Evolutionary conservation across 2,888 invertebrate species (phyloP).

Genomic region (Harmothoe impar): DNA sequence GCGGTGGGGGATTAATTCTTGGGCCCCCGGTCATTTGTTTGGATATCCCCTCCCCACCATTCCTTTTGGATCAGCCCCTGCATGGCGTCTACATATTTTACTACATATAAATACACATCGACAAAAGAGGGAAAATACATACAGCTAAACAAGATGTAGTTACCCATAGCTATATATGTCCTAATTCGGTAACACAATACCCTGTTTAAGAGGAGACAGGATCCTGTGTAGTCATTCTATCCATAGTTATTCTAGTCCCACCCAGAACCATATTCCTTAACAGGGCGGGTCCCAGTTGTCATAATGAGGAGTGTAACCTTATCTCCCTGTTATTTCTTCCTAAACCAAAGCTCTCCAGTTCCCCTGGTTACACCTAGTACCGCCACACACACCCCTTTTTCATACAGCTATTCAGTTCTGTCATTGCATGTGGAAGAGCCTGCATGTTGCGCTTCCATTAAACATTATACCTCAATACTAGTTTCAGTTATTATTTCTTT

Average conservation of each 20-base stretch:
- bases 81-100: too few relatives aligned
- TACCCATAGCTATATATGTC: too few relatives aligned
- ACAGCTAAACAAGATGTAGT: too few relatives aligned
- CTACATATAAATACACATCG: too few relatives aligned
- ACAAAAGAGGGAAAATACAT: too few relatives aligned
- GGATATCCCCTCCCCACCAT: too few relatives aligned
- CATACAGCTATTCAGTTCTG: not conserved
- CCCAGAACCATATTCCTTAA: not conserved
- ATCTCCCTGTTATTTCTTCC: not conserved
- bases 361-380: not conserved
- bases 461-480: constrained; percentile 2
- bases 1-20: too few relatives aligned
- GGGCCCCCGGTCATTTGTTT: too few relatives aligned
- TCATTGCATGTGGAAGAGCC: not conserved
- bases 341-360: constrained; percentile 12
- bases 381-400: constrained; percentile 9
- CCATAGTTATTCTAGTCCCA: not conserved
- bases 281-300: not conserved
- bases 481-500: not conserved
- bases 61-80: too few relatives aligned
- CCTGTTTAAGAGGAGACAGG: not conserved
- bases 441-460: not conserved
- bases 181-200: too few relatives aligned
- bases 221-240: not conserved
- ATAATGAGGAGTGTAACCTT: not conserved